Percentiles rank a stretch among this genome's conserved stretches.
Conservation (phyloP, 2,888 invertebrate genomes). For the Hyposoter dolosus region DNA sequence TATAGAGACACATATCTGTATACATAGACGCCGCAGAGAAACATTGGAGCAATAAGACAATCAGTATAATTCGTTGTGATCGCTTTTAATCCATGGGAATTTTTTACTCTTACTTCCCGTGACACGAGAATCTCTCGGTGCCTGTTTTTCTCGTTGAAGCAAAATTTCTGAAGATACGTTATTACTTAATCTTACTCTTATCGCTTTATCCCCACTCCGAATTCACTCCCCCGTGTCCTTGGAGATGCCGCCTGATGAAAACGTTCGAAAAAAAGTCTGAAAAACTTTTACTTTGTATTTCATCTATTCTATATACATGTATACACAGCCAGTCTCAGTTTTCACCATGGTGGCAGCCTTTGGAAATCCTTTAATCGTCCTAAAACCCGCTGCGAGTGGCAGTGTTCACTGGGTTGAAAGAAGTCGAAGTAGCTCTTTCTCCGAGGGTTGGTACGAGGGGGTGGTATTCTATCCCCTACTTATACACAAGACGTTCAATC, state of each 20-base stretch:
- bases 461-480: constrained; percentile 12
- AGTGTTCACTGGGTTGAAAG: constrained; percentile 67
- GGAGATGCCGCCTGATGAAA: constrained; percentile 41
- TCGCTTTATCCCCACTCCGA: constrained; percentile 47
- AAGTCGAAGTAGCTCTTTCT: constrained; percentile 66
- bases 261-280: constrained; percentile 52
- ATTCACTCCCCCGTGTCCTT: constrained; percentile 42
- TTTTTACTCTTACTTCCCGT: background rate
- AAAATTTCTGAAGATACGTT: constrained; percentile 42
- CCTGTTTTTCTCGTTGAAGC: background rate
- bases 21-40: background rate
- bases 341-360: constrained; percentile 60
- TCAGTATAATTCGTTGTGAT: constrained; percentile 8
- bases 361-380: constrained; percentile 70
- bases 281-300: constrained; percentile 47
- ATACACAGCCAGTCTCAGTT: constrained; percentile 30
- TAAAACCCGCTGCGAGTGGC: constrained; percentile 68
- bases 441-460: constrained; percentile 46
- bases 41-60: constrained; percentile 2
- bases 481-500: constrained; percentile 24
- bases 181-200: constrained; percentile 57
- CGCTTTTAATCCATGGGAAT: constrained; percentile 3
- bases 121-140: background rate
- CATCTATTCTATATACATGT: constrained; percentile 24
- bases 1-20: background rate